Conservation (phyloP, 2,797 vertebrate genomes). For the Falco biarmicus region DNA sequence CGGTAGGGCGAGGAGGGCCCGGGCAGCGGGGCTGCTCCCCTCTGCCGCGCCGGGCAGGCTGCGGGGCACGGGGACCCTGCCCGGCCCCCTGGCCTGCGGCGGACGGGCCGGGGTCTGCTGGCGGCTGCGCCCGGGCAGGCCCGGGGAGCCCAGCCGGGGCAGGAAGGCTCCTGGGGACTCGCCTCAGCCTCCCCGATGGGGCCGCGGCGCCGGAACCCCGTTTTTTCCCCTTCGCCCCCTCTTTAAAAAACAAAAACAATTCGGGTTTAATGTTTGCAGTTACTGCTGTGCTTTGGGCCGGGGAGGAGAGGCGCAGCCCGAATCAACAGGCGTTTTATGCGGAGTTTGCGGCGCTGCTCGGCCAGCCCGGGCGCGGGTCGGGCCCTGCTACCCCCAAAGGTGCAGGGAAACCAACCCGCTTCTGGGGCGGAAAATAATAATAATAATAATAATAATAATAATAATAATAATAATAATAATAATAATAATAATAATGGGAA, state of each 20-base stretch:
- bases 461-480: not conserved
- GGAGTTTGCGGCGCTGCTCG: not conserved
- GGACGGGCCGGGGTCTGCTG: not conserved
- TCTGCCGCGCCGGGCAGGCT: not conserved
- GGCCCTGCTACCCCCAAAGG: not conserved
- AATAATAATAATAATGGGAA: not conserved
- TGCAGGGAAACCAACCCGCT: not conserved
- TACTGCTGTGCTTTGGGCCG: not conserved
- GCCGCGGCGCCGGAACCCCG: not conserved
- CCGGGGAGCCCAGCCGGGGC: not conserved
- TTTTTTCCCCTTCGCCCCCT: fast-evolving
- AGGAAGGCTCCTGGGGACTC: not conserved
- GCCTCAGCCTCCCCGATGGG: not conserved
- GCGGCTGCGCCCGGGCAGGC: not conserved
- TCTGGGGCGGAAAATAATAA: not conserved
- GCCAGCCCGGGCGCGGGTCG: not conserved
- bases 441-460: too few relatives aligned
- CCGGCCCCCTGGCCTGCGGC: not conserved
- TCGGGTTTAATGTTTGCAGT: not conserved
- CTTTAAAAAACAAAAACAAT: not conserved
- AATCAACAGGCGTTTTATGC: not conserved
- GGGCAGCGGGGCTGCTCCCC: not conserved
- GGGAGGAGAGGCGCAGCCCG: not conserved
- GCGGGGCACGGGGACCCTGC: not conserved
- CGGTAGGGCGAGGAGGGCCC: not conserved